Conservation (phyloP, 2,888 invertebrate species). For the Amblyjoppa fuscipennis region DNA sequence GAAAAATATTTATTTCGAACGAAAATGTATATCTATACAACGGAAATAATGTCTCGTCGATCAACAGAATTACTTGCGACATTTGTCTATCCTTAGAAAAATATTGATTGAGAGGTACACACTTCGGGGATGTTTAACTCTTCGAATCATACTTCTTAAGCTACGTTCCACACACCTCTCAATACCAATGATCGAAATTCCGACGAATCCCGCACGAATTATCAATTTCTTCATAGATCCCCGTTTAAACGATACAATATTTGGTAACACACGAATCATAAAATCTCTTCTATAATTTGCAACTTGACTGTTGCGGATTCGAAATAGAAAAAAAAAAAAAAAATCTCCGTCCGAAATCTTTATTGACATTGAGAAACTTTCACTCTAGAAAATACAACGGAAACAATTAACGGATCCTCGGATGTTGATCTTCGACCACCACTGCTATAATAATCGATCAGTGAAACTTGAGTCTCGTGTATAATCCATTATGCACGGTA, state of each 20-base stretch:
- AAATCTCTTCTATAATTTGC: background rate
- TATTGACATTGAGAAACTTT: background rate
- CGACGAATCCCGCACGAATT: background rate
- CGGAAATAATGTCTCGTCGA: constrained; percentile 27
- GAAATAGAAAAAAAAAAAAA: background rate
- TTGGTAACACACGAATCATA: constrained; percentile 25
- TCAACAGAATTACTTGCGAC: background rate
- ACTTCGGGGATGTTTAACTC: background rate
- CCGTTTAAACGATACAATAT: constrained; percentile 1
- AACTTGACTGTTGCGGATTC: background rate
- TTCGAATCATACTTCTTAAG: background rate
- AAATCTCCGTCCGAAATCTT: constrained; percentile 1
- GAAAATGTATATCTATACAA: constrained; percentile 66
- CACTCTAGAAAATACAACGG: background rate
- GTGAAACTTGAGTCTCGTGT: background rate
- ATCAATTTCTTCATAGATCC: background rate
- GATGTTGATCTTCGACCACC: background rate
- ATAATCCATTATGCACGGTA: background rate
- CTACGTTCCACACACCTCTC: background rate
- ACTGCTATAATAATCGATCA: background rate
- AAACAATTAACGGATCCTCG: background rate
- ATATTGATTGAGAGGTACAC: constrained; percentile 65
- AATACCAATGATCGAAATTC: background rate
- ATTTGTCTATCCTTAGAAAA: constrained; percentile 71
- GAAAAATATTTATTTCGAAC: constrained; percentile 78